Base-by-base conservation (phyloP, 2,113 vertebrate genomes). In the Dascyllus trimaculatus region DNA sequence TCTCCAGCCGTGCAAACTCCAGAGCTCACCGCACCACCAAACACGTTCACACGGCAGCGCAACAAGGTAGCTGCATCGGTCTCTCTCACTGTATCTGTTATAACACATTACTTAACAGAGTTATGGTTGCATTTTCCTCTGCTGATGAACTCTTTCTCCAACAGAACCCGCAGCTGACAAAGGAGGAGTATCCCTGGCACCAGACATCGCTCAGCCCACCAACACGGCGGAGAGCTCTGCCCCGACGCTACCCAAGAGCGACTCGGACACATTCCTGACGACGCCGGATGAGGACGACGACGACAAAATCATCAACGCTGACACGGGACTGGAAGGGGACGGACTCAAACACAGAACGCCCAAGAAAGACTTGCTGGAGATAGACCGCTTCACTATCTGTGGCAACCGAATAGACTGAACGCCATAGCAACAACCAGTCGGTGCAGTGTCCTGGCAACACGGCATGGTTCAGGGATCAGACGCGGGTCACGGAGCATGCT, bases 361-460 rank as follows among this genome's bases (percentile, higher is more conserved):
- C 67, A 98, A 99, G 92, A 98, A 98, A 92, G 97, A 99, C 84
- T 93, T 99, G 89, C 65, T 99, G 86, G 98, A 99, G 88, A 98
- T 99, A 84, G 98, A 99, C 94, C 96, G 98, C 90, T 99, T 99
- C 93, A 99, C 98, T 80, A 99, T 99, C 89, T 99, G 98, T 63
- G 98, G 98, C 87, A 99, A 99, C 93, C 94, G 97, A 60, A 99
- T 99, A 88, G 97, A 99, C 96, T 99, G 94, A 93, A 95, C 0
- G 63, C 72, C 59, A 17, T 10, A 19, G n/a, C 9, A 61, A 26
- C 43, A n/a, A 63, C 22, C 46, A 62, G 54, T 48, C 18, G 51
- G 38, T 9, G 72, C 25, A 40, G 46, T 19, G 81, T 80, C 77
- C 79, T 66, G 84, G 64, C 24, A 65, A 40, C 81, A 54, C 80